phyloP scores from a whole-genome alignment of 2,888 invertebrate species.

The Taphrorychus bicolor region DNA sequence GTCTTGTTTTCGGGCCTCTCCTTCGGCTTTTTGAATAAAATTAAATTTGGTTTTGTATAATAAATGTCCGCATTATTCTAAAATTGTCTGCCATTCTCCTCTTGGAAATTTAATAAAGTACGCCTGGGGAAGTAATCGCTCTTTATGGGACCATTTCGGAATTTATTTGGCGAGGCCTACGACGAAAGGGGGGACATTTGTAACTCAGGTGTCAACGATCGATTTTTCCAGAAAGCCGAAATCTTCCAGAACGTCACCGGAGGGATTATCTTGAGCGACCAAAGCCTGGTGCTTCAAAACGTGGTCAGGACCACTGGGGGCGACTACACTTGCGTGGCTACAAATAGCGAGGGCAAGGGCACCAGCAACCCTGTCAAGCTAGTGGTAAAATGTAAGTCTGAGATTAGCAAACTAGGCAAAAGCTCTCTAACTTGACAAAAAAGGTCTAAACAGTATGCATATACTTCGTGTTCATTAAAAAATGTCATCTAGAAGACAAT shows the following conservation, averaged over 20 bases:
- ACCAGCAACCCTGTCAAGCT: conserved; percentile 75
- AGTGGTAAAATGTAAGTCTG: conserved; percentile 76
- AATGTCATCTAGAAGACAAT: no score
- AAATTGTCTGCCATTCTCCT: conserved; percentile 23
- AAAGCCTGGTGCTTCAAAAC: conserved; percentile 84
- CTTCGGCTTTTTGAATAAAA: conserved; percentile 36
- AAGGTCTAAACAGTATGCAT: no score
- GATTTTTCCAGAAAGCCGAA: conserved; percentile 71
- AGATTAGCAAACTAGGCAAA: no score
- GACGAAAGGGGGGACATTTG: neutral
- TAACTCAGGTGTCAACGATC: neutral
- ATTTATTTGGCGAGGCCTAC: neutral
- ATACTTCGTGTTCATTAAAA: no score
- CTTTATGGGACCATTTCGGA: conserved; percentile 17
- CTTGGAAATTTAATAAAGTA: conserved; percentile 35
- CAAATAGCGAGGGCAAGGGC: conserved; percentile 84
- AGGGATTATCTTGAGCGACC: conserved; percentile 85
- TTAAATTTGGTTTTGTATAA: conserved; percentile 40
- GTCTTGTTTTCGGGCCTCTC: conserved; percentile 35
- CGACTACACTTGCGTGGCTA: conserved; percentile 85
- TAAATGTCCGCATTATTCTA: conserved; percentile 32
- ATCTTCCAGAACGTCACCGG: conserved; percentile 82
- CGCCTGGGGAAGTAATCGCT: conserved; percentile 24
- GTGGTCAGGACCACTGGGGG: conserved; percentile 85
- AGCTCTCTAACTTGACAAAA: neutral